Percentiles rank a stretch among this genome's conserved stretches.
Evolutionary conservation across 2,113 vertebrate species (phyloP).

Genomic region (Gymnarchus niloticus): DNA sequence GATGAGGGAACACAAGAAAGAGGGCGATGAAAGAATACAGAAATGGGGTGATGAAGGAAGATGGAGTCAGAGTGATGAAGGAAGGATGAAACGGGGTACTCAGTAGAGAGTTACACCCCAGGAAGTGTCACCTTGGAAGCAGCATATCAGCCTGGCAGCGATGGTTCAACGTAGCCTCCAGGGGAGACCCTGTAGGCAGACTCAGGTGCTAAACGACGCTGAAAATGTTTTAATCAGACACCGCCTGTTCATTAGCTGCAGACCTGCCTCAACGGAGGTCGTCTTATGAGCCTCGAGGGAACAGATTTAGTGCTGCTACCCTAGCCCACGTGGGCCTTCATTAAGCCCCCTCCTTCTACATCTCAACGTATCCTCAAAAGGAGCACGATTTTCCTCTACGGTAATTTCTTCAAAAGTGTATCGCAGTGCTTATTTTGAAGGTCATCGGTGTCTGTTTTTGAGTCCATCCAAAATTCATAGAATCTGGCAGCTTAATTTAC

Average conservation of each 20-base stretch:
- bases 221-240: constrained; percentile 71
- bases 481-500: neutral
- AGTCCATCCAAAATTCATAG: neutral
- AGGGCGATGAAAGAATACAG: neutral
- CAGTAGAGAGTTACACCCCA: neutral
- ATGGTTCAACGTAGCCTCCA: constrained; percentile 57
- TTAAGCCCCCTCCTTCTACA: constrained; percentile 52
- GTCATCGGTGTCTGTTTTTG: neutral
- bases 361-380: constrained; percentile 66
- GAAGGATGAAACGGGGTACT: too few species aligned
- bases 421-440: neutral
- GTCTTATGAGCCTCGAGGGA: constrained; percentile 51
- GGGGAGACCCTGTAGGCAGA: constrained; percentile 53
- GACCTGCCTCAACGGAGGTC: constrained; percentile 52
- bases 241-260: constrained; percentile 70
- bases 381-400: constrained; percentile 17
- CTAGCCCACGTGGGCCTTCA: constrained; percentile 46
- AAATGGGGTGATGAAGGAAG: too few species aligned
- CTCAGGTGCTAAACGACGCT: constrained; percentile 65
- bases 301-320: constrained; percentile 56
- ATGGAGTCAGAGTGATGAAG: too few species aligned
- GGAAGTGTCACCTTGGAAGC: constrained; percentile 51
- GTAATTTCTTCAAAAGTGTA: neutral
- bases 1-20: neutral
- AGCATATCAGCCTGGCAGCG: constrained; percentile 44